phyloP scores from a whole-genome alignment of 2,797 vertebrate genomes.

The Eupleurogrammus muticus region DNA sequence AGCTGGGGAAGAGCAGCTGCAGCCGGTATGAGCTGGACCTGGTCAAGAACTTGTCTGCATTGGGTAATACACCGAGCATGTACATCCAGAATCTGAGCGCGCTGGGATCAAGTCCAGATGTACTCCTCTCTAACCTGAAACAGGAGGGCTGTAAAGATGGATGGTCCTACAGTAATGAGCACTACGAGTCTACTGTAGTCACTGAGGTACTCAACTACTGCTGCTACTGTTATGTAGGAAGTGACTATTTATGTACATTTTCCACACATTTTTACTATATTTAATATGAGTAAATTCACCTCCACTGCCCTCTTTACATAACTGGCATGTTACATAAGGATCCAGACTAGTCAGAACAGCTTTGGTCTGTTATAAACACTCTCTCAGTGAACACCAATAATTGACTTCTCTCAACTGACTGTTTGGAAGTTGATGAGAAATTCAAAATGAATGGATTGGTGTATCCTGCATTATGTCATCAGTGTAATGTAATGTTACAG shows the following conservation, averaged over 20 bases:
- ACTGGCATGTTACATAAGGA: background rate
- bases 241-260: background rate
- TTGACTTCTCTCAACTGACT: constrained; percentile 16
- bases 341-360: background rate
- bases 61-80: constrained; percentile 13
- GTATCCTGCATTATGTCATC: background rate
- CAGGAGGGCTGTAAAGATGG: constrained; percentile 67
- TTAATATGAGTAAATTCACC: background rate
- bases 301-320: background rate
- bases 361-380: background rate
- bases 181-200: constrained; percentile 62
- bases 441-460: constrained; percentile 18
- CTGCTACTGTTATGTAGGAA: background rate
- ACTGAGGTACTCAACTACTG: constrained; percentile 60
- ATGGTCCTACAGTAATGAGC: constrained; percentile 65
- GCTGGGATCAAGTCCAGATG: constrained; percentile 15
- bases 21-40: constrained; percentile 57
- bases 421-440: background rate
- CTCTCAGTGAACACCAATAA: constrained; percentile 7
- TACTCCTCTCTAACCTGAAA: constrained; percentile 37
- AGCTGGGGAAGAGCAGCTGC: constrained; percentile 56
- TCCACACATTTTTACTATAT: background rate
- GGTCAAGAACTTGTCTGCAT: constrained; percentile 57
- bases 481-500: background rate
- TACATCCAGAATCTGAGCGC: constrained; percentile 31